A percentile compares a stretch with the other conserved stretches of the same genome.
Conservation (phyloP, 2,113 vertebrate species). For the Nesoenas mayeri region DNA sequence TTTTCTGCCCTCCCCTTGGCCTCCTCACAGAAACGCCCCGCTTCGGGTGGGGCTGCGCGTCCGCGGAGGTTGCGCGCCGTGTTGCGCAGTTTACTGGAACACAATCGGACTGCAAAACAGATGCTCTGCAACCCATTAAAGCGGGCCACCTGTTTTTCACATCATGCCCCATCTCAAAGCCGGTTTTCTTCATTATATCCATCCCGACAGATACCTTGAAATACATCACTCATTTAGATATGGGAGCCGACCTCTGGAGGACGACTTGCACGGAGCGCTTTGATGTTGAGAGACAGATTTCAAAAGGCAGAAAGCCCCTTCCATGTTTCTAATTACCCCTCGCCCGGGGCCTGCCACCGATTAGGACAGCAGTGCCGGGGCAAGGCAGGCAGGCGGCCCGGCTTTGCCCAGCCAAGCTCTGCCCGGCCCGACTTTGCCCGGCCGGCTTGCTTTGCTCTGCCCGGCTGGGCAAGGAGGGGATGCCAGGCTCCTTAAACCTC, state of each 20-base stretch:
- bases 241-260: constrained; percentile 45
- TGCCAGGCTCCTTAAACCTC: background rate
- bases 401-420: background rate
- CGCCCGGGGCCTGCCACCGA: constrained; percentile 34
- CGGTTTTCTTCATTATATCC: constrained; percentile 34
- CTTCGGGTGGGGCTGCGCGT: background rate
- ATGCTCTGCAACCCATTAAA: background rate
- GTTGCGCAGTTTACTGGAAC: background rate
- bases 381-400: background rate
- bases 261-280: constrained; percentile 27
- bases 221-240: constrained; percentile 54
- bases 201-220: constrained; percentile 40
- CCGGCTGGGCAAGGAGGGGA: background rate
- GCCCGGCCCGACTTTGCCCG: background rate
- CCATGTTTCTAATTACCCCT: constrained; percentile 63
- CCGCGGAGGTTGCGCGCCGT: background rate
- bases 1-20: background rate
- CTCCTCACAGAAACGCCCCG: no score
- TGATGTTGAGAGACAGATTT: constrained; percentile 59
- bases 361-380: background rate
- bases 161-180: constrained; percentile 16
- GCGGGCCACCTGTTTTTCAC: constrained; percentile 26
- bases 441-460: background rate
- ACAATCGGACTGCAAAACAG: background rate
- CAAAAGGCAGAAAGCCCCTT: constrained; percentile 33